Percentiles rank a stretch among this genome's conserved stretches.
phyloP scores from a whole-genome alignment of 2,888 invertebrate species.

The Conchocele bisecta region DNA sequence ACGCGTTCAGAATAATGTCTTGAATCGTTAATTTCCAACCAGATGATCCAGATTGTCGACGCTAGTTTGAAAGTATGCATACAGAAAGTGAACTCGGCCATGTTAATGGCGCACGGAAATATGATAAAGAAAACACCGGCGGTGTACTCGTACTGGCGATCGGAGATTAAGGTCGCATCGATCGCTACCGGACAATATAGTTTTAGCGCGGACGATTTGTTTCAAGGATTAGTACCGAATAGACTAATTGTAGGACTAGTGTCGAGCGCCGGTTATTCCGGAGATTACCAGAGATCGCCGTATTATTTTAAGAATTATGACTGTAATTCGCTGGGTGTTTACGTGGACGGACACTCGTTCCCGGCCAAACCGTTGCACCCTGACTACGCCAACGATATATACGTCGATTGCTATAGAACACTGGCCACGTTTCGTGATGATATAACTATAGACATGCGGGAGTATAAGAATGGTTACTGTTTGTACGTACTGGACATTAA shows the following conservation, averaged over 20 bases:
- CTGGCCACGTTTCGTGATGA: background rate
- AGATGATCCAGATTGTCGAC: slow-evolving; percentile 36
- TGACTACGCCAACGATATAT: background rate
- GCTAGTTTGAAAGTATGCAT: slow-evolving; percentile 44
- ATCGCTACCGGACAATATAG: slow-evolving; percentile 39
- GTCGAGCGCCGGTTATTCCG: slow-evolving; percentile 1
- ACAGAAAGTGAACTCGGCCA: slow-evolving; percentile 25
- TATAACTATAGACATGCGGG: slow-evolving; percentile 3
- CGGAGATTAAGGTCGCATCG: slow-evolving; percentile 33
- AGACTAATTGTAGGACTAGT: slow-evolving; percentile 21
- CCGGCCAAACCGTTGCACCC: slow-evolving; percentile 31
- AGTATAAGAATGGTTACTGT: slow-evolving; percentile 19
- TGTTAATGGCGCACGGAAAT: slow-evolving; percentile 34
- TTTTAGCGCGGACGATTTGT: slow-evolving; percentile 29
- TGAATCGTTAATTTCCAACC: background rate
- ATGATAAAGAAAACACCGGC: slow-evolving; percentile 26
- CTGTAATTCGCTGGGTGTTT: slow-evolving; percentile 33
- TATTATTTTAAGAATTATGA: slow-evolving; percentile 37
- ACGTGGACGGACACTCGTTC: slow-evolving; percentile 13
- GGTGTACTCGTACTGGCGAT: slow-evolving; percentile 38
- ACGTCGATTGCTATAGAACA: slow-evolving; percentile 25
- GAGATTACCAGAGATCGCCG: slow-evolving; percentile 26
- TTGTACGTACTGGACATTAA: slow-evolving; percentile 18
- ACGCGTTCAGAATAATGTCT: slow-evolving; percentile 40
- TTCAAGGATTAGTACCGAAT: slow-evolving; percentile 27